Conservation (phyloP, 2,888 invertebrate genomes). For the Patella ulyssiponensis region DNA sequence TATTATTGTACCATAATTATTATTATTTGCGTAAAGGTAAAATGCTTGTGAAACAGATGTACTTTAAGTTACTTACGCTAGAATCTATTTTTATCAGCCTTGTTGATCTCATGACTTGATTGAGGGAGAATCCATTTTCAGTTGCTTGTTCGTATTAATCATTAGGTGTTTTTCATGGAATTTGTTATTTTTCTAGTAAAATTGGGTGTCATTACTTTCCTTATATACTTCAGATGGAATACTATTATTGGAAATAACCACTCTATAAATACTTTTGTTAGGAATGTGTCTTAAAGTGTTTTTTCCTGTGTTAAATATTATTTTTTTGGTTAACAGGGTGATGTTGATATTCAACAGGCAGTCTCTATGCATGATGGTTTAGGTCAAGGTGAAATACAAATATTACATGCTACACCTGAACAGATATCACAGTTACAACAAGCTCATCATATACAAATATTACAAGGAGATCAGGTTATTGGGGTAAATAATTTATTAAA, state of each 20-base stretch:
- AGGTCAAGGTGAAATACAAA: conserved; percentile 69
- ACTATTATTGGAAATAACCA: no score
- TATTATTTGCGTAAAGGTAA: no score
- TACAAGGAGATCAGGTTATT: conserved; percentile 66
- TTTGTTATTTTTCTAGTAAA: no score
- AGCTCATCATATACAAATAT: conserved; percentile 69
- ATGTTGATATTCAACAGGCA: conserved; percentile 53
- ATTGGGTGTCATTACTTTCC: no score
- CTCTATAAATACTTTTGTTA: background rate
- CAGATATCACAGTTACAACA: conserved; percentile 71
- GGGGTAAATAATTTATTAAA: conserved; percentile 50
- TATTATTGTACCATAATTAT: no score
- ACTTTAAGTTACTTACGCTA: no score
- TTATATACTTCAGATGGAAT: no score
- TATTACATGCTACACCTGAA: conserved; percentile 72
- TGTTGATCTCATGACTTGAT: no score
- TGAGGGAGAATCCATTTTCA: no score
- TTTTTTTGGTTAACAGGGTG: conserved; percentile 27
- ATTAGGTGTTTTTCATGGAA: background rate
- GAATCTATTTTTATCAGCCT: no score
- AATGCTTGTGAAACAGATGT: no score
- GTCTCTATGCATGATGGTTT: conserved; percentile 57
- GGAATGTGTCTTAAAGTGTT: background rate
- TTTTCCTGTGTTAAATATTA: background rate
- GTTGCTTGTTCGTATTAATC: background rate